Evolutionary conservation across 2,797 vertebrate species (phyloP), one percentile per base, ranked within the genome.

Genomic region (Scleropages formosus): DNA sequence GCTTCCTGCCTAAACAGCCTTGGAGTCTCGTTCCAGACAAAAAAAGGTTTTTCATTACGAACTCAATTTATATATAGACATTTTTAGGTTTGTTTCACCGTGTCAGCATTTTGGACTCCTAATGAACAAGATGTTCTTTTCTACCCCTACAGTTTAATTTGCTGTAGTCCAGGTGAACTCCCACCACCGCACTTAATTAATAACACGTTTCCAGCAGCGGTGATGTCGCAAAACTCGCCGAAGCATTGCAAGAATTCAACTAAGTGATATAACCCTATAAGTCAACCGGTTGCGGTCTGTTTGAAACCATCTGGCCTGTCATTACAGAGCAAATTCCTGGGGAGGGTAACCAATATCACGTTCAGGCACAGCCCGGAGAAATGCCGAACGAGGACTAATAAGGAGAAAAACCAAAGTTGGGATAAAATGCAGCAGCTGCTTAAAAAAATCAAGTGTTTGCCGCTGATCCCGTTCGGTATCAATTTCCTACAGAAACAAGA

Each of bases 261-360:
- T 51, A 68, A 68, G 22, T 56, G 18, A 70, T 39, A 56, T 31
- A 71, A 8, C 49, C 16, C 16, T 70, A 58, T 26, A 56, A 58
- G 69, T 71, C 51, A 71, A 22, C 46, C 72, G 73, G 44, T 47
- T 44, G 72, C 46, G 24, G 61, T 20, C 56, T 44, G 27, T 60
- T 60, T 73, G 31, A 47, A 73, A 62, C 56, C 59, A 60, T 73
- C 56, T 73, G 56, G 59, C 12, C 39, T 58, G 49, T 26, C 71
- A 15, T 71, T 58, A 71, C 11, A 20, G 10, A 58, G 49, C 44
- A 26, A 22, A 27, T 58, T 18, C 26, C 11, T 12, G 68, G 24
- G n/a, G 26, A 31, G 11, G 6, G 15, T 4, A 16, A 39, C 31
- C 31, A 44, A 31, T 27, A 20, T 58, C 16, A 58, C 27, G 31